phyloP scores from a whole-genome alignment of 2,888 invertebrate species.

The Aphidius colemani region DNA sequence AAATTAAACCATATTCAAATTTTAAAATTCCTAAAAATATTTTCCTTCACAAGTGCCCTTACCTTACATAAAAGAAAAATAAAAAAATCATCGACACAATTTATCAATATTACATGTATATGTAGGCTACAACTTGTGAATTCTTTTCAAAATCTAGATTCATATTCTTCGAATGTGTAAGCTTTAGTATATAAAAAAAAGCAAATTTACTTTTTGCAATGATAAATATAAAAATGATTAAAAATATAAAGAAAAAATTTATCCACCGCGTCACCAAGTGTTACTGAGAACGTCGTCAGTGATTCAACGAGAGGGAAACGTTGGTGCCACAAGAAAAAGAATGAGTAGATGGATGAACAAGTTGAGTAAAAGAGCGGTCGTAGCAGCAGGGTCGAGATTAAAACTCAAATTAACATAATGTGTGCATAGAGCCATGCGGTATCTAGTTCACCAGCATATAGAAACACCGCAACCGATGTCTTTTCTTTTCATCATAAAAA shows the following conservation, averaged over 20 bases:
- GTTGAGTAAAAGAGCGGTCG: conserved; percentile 23
- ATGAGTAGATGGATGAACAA: conserved; percentile 4
- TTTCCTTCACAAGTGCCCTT: conserved; percentile 24
- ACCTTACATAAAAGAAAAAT: neutral
- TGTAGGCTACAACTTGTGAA: no score
- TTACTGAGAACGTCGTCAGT: conserved; percentile 21
- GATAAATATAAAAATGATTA: conserved; percentile 14
- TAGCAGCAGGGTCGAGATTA: conserved; percentile 50
- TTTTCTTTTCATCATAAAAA: conserved; percentile 19
- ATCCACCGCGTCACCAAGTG: conserved; percentile 18
- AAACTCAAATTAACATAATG: conserved; percentile 57
- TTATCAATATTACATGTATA: no score
- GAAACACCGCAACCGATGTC: conserved; percentile 13
- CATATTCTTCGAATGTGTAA: no score
- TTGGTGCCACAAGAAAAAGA: conserved; percentile 1
- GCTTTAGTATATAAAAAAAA: neutral
- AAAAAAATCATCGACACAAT: no score
- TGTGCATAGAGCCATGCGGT: conserved; percentile 39
- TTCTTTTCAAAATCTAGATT: no score
- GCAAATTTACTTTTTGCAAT: neutral
- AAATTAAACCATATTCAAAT: conserved; percentile 31
- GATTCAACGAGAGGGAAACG: conserved; percentile 17
- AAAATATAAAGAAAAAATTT: conserved; percentile 21
- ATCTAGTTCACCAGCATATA: conserved; percentile 8
- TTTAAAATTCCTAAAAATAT: conserved; percentile 24